Evolutionary conservation across 2,888 invertebrate species (phyloP).

Genomic region (Malachius bipustulatus): DNA sequence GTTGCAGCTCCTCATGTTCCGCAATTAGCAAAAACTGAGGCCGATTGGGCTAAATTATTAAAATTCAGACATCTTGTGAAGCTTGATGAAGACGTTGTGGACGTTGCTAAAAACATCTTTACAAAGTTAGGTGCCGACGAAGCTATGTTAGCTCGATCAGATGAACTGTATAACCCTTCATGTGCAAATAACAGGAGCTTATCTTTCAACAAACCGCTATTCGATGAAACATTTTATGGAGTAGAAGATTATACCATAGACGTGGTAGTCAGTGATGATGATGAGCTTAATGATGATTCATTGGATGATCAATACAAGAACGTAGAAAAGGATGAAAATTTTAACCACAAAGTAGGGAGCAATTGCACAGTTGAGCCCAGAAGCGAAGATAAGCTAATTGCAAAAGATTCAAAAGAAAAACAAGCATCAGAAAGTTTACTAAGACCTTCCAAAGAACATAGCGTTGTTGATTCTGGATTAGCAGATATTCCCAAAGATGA

Average conservation of each 20-base stretch:
- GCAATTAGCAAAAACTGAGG: constrained; percentile 22
- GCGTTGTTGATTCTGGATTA: too few species aligned
- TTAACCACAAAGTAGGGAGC: too few species aligned
- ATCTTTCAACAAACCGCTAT: constrained; percentile 28
- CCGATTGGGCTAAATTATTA: constrained; percentile 27
- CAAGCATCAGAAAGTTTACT: too few species aligned
- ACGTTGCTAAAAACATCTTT: constrained; percentile 22
- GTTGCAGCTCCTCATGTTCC: constrained; percentile 25
- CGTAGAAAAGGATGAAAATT: too few species aligned
- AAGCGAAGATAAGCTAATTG: too few species aligned
- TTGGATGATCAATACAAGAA: too few species aligned
- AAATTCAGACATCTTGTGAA: constrained; percentile 29
- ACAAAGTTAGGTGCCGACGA: constrained; percentile 19
- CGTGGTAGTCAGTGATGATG: constrained; percentile 17
- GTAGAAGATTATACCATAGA: constrained; percentile 27
- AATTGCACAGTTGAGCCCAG: too few species aligned
- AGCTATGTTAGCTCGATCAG: constrained; percentile 17
- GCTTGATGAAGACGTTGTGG: constrained; percentile 15
- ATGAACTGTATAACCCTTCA: constrained; percentile 25
- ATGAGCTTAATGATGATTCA: too few species aligned
- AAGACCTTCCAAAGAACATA: too few species aligned
- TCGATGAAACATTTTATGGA: constrained; percentile 24
- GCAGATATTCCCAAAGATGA: too few species aligned
- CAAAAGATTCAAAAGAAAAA: too few species aligned
- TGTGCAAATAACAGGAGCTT: constrained; percentile 26